These are phyloP conservation scores for Pelecanus crispus DNA, from an alignment of 2,113 vertebrate genomes.

Conservation along the genomic window DNA sequence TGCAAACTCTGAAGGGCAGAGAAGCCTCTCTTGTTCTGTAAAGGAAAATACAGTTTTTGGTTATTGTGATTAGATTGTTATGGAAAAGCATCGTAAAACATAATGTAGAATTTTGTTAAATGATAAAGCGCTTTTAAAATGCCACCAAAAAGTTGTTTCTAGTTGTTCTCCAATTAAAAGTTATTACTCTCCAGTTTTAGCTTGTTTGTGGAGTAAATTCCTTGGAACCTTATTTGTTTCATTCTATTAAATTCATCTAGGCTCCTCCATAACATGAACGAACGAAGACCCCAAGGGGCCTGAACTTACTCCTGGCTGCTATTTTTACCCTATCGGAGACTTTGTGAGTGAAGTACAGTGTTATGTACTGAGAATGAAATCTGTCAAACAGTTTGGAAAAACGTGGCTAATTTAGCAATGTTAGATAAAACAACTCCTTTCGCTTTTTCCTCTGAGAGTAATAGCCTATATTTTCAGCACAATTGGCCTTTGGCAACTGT, in stretches of 20 bases:
- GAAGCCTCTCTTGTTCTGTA: neutral
- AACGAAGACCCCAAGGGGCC: neutral
- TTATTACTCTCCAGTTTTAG: neutral
- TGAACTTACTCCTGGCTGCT: constrained; percentile 7
- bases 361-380: constrained; percentile 25
- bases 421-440: constrained; percentile 35
- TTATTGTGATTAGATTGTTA: neutral
- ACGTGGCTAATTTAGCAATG: constrained; percentile 23
- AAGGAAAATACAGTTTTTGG: neutral
- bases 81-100: neutral
- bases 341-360: constrained; percentile 6
- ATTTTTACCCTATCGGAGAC: neutral
- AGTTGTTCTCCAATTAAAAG: neutral
- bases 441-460: neutral
- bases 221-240: neutral
- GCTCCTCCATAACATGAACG: neutral
- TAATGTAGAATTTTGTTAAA: neutral
- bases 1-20: neutral
- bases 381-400: constrained; percentile 42
- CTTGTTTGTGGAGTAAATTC: neutral
- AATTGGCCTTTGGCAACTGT: constrained; percentile 47
- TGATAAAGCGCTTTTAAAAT: neutral
- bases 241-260: neutral
- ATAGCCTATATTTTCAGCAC: constrained; percentile 49
- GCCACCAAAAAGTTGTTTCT: neutral